Conservation (phyloP, 2,113 vertebrate genomes). For the Indri indri region DNA sequence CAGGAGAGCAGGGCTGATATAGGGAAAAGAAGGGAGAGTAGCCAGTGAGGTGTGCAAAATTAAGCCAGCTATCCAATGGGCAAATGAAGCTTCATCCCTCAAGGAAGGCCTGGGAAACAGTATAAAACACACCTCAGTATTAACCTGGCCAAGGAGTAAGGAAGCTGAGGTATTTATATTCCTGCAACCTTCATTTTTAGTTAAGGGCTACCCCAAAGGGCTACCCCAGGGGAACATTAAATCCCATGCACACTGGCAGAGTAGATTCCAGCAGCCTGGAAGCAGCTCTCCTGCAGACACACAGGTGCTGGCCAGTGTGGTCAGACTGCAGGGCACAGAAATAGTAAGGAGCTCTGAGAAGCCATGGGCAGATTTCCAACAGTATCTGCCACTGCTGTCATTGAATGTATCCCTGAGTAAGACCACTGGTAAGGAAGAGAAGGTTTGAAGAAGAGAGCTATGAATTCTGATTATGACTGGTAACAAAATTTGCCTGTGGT, state of each 20-base stretch:
- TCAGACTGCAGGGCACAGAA: neutral
- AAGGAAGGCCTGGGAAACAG: neutral
- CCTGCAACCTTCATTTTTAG: neutral
- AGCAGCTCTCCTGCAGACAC: neutral
- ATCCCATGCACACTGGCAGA: neutral
- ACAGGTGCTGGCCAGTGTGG: neutral
- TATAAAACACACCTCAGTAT: neutral
- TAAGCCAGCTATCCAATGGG: neutral
- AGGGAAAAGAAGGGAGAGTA: neutral
- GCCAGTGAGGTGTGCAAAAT: neutral
- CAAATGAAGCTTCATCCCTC: neutral
- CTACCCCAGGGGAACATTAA: neutral
- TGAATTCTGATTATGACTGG: neutral
- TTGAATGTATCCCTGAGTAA: neutral
- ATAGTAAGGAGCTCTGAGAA: neutral
- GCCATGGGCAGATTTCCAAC: neutral
- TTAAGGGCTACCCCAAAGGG: neutral
- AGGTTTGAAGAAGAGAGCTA: neutral
- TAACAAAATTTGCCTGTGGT: slow-evolving; percentile 13
- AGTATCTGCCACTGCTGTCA: neutral
- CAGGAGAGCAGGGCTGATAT: neutral
- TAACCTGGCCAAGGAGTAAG: neutral
- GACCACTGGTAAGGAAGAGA: neutral
- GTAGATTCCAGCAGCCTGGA: neutral
- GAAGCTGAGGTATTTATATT: neutral